A percentile compares a stretch with the other conserved stretches of the same genome.
Conservation (phyloP, 1,140 invertebrate genomes). For the Andrena cerasifolii region DNA sequence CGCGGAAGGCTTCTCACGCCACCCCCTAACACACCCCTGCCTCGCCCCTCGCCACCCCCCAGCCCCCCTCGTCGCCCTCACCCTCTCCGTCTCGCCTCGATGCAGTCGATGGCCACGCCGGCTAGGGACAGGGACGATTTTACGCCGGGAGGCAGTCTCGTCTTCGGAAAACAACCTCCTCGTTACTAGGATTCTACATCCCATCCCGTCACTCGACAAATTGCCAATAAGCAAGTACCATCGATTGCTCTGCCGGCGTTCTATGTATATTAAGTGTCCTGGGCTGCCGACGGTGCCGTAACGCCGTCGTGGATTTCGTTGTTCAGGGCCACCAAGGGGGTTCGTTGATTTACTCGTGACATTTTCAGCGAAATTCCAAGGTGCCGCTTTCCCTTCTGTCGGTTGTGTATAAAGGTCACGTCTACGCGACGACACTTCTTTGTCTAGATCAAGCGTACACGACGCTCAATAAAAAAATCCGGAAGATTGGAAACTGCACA, state of each 20-base stretch:
- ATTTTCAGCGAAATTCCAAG: too few species aligned
- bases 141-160: conserved; percentile 47
- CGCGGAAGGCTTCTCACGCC: conserved; percentile 45
- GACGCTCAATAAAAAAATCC: too few species aligned
- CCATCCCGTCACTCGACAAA: conserved; percentile 45
- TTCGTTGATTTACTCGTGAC: conserved; percentile 31
- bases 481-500: too few species aligned
- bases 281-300: too few species aligned
- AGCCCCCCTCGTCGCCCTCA: background rate
- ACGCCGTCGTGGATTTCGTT: too few species aligned
- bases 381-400: too few species aligned
- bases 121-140: conserved; percentile 48
- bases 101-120: conserved; percentile 12
- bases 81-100: conserved; percentile 8
- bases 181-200: conserved; percentile 41
- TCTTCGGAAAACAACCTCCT: conserved; percentile 59
- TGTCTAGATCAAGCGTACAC: too few species aligned
- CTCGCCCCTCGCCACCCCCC: background rate
- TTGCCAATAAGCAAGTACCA: conserved; percentile 56
- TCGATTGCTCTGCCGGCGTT: conserved; percentile 34
- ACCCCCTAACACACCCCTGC: too few species aligned
- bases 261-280: conserved; percentile 41
- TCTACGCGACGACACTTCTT: too few species aligned
- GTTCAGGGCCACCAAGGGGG: background rate
- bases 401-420: too few species aligned